Evolutionary conservation across 1,140 invertebrate species (phyloP).

Genomic region (Lepidotrigona ventralis): DNA sequence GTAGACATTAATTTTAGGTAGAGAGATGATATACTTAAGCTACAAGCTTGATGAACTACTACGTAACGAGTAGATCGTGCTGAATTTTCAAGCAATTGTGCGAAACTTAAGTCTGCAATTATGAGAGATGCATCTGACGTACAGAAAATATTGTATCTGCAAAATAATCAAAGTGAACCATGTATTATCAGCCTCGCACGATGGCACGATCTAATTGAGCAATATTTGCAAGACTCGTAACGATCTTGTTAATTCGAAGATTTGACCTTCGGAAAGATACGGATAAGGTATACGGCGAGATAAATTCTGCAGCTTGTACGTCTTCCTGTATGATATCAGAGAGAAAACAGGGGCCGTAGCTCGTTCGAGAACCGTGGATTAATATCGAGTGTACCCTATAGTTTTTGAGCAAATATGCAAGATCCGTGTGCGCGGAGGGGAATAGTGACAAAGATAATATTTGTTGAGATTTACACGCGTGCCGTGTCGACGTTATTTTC

Average conservation of each 20-base stretch:
- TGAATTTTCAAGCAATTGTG: background rate
- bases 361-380: slow-evolving; percentile 29
- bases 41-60: too few species aligned
- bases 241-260: background rate
- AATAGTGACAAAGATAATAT: slow-evolving; percentile 57
- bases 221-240: background rate
- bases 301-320: background rate
- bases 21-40: too few species aligned
- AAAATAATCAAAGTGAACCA: background rate
- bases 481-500: slow-evolving; percentile 55
- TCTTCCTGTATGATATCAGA: background rate
- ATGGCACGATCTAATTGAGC: background rate
- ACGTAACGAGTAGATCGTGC: background rate
- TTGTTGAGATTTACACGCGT: slow-evolving; percentile 62
- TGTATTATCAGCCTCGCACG: background rate
- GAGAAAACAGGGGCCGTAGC: background rate
- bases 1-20: too few species aligned
- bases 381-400: slow-evolving; percentile 39
- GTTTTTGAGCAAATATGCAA: slow-evolving; percentile 52
- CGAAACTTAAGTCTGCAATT: background rate
- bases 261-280: background rate
- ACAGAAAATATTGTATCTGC: background rate
- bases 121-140: too few species aligned
- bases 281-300: background rate
- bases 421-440: slow-evolving; percentile 34